Conservation (phyloP, 2,888 invertebrate genomes). For the Cremastinae sp. region DNA sequence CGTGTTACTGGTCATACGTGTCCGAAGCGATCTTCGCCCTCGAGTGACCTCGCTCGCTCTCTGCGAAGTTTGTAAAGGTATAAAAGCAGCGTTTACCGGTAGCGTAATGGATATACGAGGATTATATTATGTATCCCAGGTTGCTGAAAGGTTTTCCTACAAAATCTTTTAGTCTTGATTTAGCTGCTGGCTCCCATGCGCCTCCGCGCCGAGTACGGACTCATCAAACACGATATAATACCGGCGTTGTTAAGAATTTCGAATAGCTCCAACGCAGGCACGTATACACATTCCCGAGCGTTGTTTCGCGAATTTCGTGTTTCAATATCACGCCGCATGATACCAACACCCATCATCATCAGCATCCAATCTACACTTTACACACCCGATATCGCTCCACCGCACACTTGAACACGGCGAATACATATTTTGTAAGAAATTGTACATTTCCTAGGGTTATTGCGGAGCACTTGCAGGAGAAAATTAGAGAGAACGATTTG, state of each 20-base stretch:
- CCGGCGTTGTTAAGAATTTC: neutral
- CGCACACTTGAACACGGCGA: neutral
- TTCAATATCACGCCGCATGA: conserved; percentile 34
- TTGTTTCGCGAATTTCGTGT: conserved; percentile 20
- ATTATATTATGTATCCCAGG: neutral
- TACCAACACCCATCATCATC: conserved; percentile 8
- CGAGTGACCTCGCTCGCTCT: too few relatives aligned
- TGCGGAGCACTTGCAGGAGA: neutral
- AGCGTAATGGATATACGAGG: conserved; percentile 4
- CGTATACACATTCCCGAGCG: conserved; percentile 12
- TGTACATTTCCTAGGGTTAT: neutral
- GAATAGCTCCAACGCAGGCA: too few relatives aligned
- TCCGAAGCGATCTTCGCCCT: too few relatives aligned
- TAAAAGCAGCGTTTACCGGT: conserved; percentile 39
- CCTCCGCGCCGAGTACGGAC: neutral
- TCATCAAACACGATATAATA: conserved; percentile 3
- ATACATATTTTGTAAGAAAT: conserved; percentile 1
- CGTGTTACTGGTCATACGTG: too few relatives aligned
- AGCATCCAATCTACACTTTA: conserved; percentile 33
- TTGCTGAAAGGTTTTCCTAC: neutral
- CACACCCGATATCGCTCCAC: conserved; percentile 7
- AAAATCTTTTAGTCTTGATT: neutral
- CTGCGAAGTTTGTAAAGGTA: neutral
- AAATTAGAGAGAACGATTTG: conserved; percentile 14
- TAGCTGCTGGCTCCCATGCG: too few relatives aligned